Conservation (phyloP, 2,113 vertebrate species). For the Mastomys coucha region DNA sequence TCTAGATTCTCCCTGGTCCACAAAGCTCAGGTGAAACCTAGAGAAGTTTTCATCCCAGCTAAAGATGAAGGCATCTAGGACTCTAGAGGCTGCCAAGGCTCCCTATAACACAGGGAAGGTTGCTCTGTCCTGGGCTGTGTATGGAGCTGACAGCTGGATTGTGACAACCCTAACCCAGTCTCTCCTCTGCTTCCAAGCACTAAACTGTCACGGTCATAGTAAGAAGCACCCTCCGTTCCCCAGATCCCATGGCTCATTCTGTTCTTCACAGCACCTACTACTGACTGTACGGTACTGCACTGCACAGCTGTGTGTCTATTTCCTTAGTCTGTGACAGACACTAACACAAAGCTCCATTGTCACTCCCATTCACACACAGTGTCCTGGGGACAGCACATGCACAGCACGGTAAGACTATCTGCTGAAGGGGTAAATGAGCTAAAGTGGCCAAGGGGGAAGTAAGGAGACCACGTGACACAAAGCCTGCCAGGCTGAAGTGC, state of each 20-base stretch:
- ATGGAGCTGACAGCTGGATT: background rate
- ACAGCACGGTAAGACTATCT: background rate
- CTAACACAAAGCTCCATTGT: background rate
- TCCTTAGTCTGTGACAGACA: background rate
- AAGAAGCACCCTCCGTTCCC: background rate
- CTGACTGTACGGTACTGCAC: background rate
- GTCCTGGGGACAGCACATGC: background rate
- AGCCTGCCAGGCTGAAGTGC: background rate
- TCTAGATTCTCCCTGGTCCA: background rate
- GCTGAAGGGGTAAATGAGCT: background rate
- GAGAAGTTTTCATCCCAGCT: background rate
- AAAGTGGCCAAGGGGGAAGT: background rate
- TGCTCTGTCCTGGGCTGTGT: background rate
- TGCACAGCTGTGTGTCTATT: background rate
- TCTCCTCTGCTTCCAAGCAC: background rate
- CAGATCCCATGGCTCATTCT: background rate
- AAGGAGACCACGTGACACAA: background rate
- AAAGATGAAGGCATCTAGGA: background rate
- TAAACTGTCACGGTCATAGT: background rate
- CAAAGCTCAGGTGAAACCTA: background rate
- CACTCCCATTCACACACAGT: background rate
- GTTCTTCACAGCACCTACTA: background rate
- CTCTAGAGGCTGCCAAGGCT: background rate
- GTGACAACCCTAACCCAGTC: background rate
- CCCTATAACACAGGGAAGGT: background rate